Base-by-base conservation (phyloP, 2,888 invertebrate species). In the Agonopterix alstromeriana region DNA sequence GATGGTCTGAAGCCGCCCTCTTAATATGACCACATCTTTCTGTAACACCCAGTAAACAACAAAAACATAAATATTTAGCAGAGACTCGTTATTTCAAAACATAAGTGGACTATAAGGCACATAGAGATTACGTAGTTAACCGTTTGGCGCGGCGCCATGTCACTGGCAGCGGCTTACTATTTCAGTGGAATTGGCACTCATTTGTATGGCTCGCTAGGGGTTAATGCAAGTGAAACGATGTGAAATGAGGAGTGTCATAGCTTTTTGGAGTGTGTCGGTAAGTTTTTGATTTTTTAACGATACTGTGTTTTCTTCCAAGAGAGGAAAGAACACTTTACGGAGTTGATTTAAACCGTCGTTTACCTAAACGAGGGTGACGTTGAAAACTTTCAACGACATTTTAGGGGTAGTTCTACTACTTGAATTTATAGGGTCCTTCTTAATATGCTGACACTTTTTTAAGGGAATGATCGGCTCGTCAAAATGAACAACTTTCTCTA, bases 111-210 rank as follows among this genome's bases (percentile, higher is more conserved):
- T 14, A 14, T 36, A 36, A 36, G 9, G 54, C 54, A 55, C 55
- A 58, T 54, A 53, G 52, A 54, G 53, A 61, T 62, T 66, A 65
- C 61, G 55, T 49, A 60, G 56, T 51, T 54, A 66, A 51, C 60
- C 51, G 56, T 54, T 65, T 81, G 78, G 81, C 78, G 46, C 35
- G 45, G 48, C 58, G 77, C 79, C 79, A 76, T 53, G 58, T 65
- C 65, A 65, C 61, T 61, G 61, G 59, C 58, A 54, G 60, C 49
- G 56, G 57, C 63, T 61, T 57, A 65, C 67, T 61, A 67, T 69
- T 68, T 67, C 60, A 66, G 63, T 61, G 56, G 61, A 75, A 73
- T 73, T 77, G 75, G 71, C 76, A 67, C 57, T 65, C 60, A 61
- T 66, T 63, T 61, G 64, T 61, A 57, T 43, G 48, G 55, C 53